Percentiles rank a stretch among this genome's conserved stretches.
Conservation (phyloP, 2,888 invertebrate genomes). For the Cheiracanthium punctorium region DNA sequence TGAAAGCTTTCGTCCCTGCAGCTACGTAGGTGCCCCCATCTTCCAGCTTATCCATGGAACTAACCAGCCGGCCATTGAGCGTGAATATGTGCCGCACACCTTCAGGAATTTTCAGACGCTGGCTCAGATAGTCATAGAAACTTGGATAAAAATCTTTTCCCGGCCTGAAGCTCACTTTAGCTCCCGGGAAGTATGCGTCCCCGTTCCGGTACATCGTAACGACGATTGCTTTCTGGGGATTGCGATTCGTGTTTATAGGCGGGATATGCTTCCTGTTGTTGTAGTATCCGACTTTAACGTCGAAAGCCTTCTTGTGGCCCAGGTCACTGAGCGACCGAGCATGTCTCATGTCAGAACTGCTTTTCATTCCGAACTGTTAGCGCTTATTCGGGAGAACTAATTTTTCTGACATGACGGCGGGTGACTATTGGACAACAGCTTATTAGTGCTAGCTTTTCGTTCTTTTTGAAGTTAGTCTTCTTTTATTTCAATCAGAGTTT, state of each 20-base stretch:
- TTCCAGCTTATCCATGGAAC: slow-evolving; percentile 88
- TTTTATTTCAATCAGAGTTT: too few species aligned
- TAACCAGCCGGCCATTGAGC: slow-evolving; percentile 91
- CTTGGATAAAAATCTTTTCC: slow-evolving; percentile 91
- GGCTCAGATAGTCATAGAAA: slow-evolving; percentile 89
- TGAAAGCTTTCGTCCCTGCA: slow-evolving; percentile 92
- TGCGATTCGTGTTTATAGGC: slow-evolving; percentile 35
- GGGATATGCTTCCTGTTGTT: slow-evolving; percentile 29
- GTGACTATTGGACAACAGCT: too few species aligned
- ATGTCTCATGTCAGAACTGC: slow-evolving; percentile 13
- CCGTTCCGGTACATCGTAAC: slow-evolving; percentile 95
- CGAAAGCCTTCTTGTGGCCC: slow-evolving; percentile 39
- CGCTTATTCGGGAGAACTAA: too few species aligned
- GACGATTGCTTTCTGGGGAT: slow-evolving; percentile 78
- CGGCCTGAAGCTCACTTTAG: slow-evolving; percentile 91
- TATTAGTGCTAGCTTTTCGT: too few species aligned
- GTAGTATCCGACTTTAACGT: slow-evolving; percentile 43
- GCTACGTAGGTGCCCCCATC: slow-evolving; percentile 95
- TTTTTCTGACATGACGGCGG: too few species aligned
- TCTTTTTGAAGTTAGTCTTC: too few species aligned
- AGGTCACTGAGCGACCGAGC: slow-evolving; percentile 36
- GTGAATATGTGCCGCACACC: slow-evolving; percentile 94
- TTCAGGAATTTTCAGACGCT: slow-evolving; percentile 89
- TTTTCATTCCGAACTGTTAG: neutral
- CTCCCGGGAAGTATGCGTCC: slow-evolving; percentile 92